Evolutionary conservation across 2,888 invertebrate species (phyloP), one percentile per base, ranked within the genome.

Genomic region (Tuberolachnus salignus): DNA sequence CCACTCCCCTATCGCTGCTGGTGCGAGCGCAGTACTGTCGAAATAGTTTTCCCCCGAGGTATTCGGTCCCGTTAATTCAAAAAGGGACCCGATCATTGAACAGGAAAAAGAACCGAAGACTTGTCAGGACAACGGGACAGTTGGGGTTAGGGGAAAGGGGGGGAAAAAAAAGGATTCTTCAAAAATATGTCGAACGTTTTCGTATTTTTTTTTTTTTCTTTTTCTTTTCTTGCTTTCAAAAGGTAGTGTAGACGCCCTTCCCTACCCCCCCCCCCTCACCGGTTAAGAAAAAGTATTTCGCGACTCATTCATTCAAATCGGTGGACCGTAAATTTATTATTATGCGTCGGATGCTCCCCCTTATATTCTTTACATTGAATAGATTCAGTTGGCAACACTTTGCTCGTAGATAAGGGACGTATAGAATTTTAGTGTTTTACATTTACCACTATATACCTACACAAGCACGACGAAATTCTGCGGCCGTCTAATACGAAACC

Each of bases 21-120:
- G 51, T 51, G 26, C 61, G 51, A 73, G 46, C 46, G 34, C 34
- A 34, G 34, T 34, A 34, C 46, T 66, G 67, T 67, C 57, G 44
- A 75, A 75, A 75, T 75, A 75, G 55, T 75, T 67, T 67, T 67
- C 66, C 75, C n/a, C 55, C 8, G 55, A 49, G 57, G 66, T 57
- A 67, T 75, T 59, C 21, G 44, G 19, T n/a, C 3, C 44, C 19
- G 49, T 57, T 67, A 75, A 66, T 75, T 59, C 46, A 67, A 75
- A 73, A 66, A 46, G 73, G 57, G 49, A 75, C 26, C 57, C 67
- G 67, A 66, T 75, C 75, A 67, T 46, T 67, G 75, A 67, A 57
- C 67, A 67, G 75, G 75, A 67, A 75, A 75, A 75, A 75, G 67
- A 59, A 75, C 44, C 57, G 23, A 42, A 3, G 57, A 57, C 34